Evolutionary conservation across 2,888 invertebrate species (phyloP).

Genomic region (Sphinx pinastri): DNA sequence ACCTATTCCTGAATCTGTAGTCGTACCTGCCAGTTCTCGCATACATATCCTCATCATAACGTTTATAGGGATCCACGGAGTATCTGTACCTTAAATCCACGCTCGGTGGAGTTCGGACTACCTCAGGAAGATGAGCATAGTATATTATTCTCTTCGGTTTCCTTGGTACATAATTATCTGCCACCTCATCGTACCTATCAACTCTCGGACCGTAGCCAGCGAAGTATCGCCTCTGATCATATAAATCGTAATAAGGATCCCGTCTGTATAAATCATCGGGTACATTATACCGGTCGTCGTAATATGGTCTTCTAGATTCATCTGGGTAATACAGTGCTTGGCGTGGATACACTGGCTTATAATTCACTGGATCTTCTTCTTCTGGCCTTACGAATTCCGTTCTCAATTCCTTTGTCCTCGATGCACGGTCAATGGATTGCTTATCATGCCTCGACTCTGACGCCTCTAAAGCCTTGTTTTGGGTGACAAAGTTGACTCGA

Average conservation of each 20-base stretch:
- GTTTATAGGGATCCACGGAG: conserved; percentile 72
- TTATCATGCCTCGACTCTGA: conserved; percentile 80
- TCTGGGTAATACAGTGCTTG: conserved; percentile 79
- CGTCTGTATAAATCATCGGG: conserved; percentile 72
- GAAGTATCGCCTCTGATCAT: conserved; percentile 65
- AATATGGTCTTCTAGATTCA: conserved; percentile 70
- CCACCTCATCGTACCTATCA: conserved; percentile 73
- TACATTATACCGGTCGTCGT: conserved; percentile 69
- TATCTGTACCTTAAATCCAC: conserved; percentile 83
- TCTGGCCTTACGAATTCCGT: conserved; percentile 78
- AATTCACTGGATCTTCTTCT: conserved; percentile 62
- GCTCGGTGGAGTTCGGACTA: conserved; percentile 85
- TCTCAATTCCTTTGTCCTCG: conserved; percentile 70
- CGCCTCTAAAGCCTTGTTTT: conserved; percentile 80
- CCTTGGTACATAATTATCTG: conserved; percentile 69
- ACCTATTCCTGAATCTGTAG: conserved; percentile 71
- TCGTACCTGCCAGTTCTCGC: conserved; percentile 73
- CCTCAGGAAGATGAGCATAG: conserved; percentile 88
- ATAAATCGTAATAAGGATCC: conserved; percentile 71
- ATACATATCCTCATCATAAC: conserved; percentile 70
- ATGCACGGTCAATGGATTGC: conserved; percentile 72
- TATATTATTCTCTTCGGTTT: conserved; percentile 87
- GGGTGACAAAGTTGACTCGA: conserved; percentile 87
- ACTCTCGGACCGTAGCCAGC: conserved; percentile 63
- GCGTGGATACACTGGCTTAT: conserved; percentile 75